Evolutionary conservation across 92 coral and sea anemone genomes (phyloP).

Genomic region (Epizoanthus stellaris): DNA sequence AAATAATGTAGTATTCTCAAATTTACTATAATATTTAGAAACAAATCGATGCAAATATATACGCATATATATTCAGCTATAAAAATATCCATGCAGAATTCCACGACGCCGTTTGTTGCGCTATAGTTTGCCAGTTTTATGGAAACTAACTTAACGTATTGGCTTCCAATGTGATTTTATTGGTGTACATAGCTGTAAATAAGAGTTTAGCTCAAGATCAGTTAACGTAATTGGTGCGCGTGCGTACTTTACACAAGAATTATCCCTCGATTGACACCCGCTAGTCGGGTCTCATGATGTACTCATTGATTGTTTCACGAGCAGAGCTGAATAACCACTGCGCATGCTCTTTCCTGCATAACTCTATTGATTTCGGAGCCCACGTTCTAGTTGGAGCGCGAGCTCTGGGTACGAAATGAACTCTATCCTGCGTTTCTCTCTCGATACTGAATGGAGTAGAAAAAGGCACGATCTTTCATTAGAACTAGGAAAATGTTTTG

Average conservation of each 20-base stretch:
- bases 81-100: background rate
- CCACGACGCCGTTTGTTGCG: background rate
- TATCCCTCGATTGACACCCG: background rate
- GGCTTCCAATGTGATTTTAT: background rate
- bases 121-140: background rate
- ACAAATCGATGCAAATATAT: constrained; percentile 1
- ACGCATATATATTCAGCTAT: background rate
- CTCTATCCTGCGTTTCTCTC: too few relatives aligned
- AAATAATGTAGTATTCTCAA: too few relatives aligned
- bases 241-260: background rate
- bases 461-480: too few relatives aligned
- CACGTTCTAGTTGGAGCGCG: too few relatives aligned
- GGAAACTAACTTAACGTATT: background rate
- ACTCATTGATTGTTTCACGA: background rate
- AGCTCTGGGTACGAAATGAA: too few relatives aligned
- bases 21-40: too few relatives aligned
- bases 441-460: too few relatives aligned
- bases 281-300: constrained; percentile 3
- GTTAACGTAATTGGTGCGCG: constrained; percentile 4
- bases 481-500: too few relatives aligned
- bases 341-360: background rate
- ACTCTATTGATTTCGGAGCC: too few relatives aligned
- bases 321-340: background rate
- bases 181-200: constrained; percentile 3
- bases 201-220: background rate